Evolutionary conservation across 1,140 invertebrate genomes (phyloP), one percentile per base, ranked within the genome.

Genomic region (Steinernema khuongi): DNA sequence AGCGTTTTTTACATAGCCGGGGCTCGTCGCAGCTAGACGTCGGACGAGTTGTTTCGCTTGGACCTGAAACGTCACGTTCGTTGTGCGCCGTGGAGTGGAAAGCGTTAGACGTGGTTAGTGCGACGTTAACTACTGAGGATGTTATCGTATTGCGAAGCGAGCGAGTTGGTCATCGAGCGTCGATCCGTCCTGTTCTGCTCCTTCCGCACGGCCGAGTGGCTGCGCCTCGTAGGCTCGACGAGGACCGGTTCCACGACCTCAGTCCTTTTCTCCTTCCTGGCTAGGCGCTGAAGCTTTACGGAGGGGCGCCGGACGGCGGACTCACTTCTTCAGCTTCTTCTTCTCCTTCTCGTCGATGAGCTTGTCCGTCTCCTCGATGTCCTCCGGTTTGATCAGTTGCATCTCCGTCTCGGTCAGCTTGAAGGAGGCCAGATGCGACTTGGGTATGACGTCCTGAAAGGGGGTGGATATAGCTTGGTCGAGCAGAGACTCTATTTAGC

Each of bases 381-480:
- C 82, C 70, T 85, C 80, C 18, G 79, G 72, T 31, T 74, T 77
- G 50, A 84, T 85, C 41, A 84, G 70, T 68, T 84, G 81, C 83
- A 85, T 85, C 31, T 84, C 83, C 30, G 81, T 79, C 11, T 83
- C 70, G 26, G 80, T 75, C 1, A 84, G 66, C 43, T 70, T 75
- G 76, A 85, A 84, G 30, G 80, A 77, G 22, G 81, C 70, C 22
- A 84, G 68, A 76, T 84, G 82, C 28, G 77, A 74, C 70, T 85
- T 84, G 1, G 83, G 83, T 69, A 84, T 84, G 14, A 84, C 79
- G 70, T 84, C 83, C 81, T 82, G 43, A 31, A 84, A 70, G 33
- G 11, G 11, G 19, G 31, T 72, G 28, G n/a, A 11, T 17, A 19
- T 71, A 32, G 67, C 66, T 11, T n/a, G n/a, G n/a, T 18, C 22